Evolutionary conservation across 2,113 vertebrate genomes (phyloP).

Genomic region (Ranitomeya imitator): DNA sequence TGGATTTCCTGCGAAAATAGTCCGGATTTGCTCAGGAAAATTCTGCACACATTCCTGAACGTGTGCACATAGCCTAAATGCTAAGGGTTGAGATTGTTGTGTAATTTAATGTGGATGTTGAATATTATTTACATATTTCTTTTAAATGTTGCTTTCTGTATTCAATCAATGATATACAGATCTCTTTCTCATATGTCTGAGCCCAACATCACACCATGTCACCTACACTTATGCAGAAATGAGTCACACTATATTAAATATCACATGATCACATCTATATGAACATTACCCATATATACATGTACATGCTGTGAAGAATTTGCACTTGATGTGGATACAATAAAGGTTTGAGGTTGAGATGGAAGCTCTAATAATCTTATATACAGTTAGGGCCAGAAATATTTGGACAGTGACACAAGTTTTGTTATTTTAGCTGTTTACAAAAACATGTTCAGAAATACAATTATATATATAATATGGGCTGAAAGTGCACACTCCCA

Average conservation of each 20-base stretch:
- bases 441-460: too few relatives aligned
- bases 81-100: neutral
- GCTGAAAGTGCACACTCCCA: too few relatives aligned
- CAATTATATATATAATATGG: too few relatives aligned
- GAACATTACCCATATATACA: neutral
- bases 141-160: neutral
- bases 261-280: neutral
- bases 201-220: neutral
- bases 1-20: too few relatives aligned
- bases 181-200: neutral
- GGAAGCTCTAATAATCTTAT: too few relatives aligned
- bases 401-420: too few relatives aligned
- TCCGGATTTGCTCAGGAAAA: too few relatives aligned
- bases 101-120: neutral
- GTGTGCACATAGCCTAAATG: neutral
- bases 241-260: neutral
- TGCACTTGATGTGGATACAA: neutral
- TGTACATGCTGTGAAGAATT: neutral
- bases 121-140: slow-evolving; percentile 10
- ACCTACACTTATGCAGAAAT: neutral
- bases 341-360: neutral
- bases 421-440: too few relatives aligned
- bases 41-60: too few relatives aligned
- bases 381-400: too few relatives aligned
- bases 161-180: neutral